Conservation (phyloP, 2,888 invertebrate species). For the Iphiclides podalirius region DNA sequence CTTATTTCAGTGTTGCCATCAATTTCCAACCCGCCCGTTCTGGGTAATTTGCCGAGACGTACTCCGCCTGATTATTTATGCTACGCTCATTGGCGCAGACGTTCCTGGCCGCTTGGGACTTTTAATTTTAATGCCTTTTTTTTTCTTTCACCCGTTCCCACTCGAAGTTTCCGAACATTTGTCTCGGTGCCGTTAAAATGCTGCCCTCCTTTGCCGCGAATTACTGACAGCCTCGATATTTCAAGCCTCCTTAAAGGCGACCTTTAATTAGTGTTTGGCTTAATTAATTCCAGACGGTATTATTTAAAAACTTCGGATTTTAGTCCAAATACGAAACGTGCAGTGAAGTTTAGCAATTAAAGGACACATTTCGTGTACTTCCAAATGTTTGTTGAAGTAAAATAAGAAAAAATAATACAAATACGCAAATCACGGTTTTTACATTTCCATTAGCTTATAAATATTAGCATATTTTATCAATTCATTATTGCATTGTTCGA, state of each 20-base stretch:
- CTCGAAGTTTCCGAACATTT: conserved; percentile 13
- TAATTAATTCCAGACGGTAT: background rate
- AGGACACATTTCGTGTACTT: background rate
- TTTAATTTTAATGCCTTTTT: conserved; percentile 16
- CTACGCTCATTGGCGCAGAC: conserved; percentile 40
- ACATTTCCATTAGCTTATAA: too few species aligned
- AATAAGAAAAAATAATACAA: too few species aligned
- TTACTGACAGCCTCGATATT: conserved; percentile 13
- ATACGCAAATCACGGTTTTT: too few species aligned
- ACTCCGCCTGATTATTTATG: conserved; percentile 65
- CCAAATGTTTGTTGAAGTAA: background rate
- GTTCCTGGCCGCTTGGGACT: conserved; percentile 33
- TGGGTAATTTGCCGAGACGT: conserved; percentile 65
- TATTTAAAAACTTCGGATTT: background rate
- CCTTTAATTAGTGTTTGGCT: conserved; percentile 5
- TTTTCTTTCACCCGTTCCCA: background rate
- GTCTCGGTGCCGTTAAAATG: conserved; percentile 13
- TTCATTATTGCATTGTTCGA: too few species aligned
- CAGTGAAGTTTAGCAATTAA: too few species aligned
- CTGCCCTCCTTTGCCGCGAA: background rate
- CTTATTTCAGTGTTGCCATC: conserved; percentile 35
- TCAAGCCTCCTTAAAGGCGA: conserved; percentile 3
- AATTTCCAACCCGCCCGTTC: conserved; percentile 51
- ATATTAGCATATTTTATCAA: too few species aligned
- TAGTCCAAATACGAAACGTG: background rate